phyloP scores from a whole-genome alignment of 2,113 vertebrate genomes.

The Rhodinocichla rosea region DNA sequence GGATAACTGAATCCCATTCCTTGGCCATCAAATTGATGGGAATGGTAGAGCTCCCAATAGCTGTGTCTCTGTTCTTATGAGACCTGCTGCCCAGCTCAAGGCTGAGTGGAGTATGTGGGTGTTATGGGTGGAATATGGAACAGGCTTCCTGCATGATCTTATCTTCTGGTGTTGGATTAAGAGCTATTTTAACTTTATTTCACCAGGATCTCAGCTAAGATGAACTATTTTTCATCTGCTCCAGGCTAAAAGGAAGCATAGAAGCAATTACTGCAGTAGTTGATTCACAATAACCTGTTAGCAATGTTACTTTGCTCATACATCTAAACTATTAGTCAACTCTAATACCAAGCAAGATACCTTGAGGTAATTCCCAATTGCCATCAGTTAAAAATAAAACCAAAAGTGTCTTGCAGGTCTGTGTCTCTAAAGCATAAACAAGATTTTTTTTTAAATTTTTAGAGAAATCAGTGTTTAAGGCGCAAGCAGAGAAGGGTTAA shows the following conservation, averaged over 20 bases:
- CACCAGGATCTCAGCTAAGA: background rate
- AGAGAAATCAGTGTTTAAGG: background rate
- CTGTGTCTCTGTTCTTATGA: background rate
- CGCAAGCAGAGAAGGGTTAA: background rate
- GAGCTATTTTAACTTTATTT: background rate
- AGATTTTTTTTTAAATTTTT: background rate
- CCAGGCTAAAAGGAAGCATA: background rate
- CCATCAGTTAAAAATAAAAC: background rate
- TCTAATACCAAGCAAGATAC: background rate
- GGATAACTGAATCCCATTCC: background rate
- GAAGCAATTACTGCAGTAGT: background rate
- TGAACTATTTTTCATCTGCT: background rate
- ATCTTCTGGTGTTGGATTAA: background rate
- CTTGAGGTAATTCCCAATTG: background rate
- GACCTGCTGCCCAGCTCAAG: background rate
- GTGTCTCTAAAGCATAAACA: background rate
- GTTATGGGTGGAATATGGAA: background rate
- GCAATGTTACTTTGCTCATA: background rate
- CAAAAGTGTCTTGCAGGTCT: background rate
- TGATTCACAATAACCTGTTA: background rate
- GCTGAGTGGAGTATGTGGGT: background rate
- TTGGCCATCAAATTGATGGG: background rate
- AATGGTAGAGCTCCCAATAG: background rate
- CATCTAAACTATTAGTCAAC: background rate
- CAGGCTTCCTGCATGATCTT: background rate